Evolutionary conservation across 2,113 vertebrate species (phyloP), one percentile per base, ranked within the genome.

Genomic region (Menura novaehollandiae): DNA sequence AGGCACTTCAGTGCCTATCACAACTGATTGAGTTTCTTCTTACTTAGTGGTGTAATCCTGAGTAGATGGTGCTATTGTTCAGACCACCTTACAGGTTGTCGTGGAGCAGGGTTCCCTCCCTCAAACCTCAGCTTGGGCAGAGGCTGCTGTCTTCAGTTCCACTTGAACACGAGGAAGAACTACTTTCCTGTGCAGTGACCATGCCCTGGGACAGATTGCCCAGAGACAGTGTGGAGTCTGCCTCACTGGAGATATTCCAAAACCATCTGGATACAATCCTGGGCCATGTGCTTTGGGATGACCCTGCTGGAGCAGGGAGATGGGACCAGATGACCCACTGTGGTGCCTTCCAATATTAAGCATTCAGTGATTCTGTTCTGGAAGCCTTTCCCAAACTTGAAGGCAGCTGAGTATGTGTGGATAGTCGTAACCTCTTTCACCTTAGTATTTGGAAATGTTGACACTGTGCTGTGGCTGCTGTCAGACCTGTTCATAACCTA

Each of bases 41-140:
- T 49, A 2, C 18, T 35, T 55, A 18, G 17, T 37, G 35, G 21
- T 49, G 33, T 35, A 20, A 28, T 51, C 28, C 63, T 80, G 67
- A 1, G 28, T 10, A 47, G 18, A 35, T 3, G 1, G 11, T 67
- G 44, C 41, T 47, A 0, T 56, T 91, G 43, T 72, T 67, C 67
- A 7, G 20, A 3, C 21, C 20, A 4, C 44, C 49, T 51, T 59
- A 35, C 23, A 75, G 2, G 20, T 19, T 8, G 2, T 11, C 0
- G 0, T 52, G 49, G n/a, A 28, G 19, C 35, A 23, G 39, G 16
- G 4, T 73, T 69, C 58, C 7, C 9, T 55, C 9, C 55, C 21
- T 92, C 52, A 73, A 9, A 58, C 41, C 37, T 73, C 35, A 47
- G 7, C 63, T 68, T 71, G 28, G n/a, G 19, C 37, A 12, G 41